Evolutionary conservation across 2,797 vertebrate species (phyloP), one percentile per base, ranked within the genome.

Genomic region (Hypotaenidia philippensis): DNA sequence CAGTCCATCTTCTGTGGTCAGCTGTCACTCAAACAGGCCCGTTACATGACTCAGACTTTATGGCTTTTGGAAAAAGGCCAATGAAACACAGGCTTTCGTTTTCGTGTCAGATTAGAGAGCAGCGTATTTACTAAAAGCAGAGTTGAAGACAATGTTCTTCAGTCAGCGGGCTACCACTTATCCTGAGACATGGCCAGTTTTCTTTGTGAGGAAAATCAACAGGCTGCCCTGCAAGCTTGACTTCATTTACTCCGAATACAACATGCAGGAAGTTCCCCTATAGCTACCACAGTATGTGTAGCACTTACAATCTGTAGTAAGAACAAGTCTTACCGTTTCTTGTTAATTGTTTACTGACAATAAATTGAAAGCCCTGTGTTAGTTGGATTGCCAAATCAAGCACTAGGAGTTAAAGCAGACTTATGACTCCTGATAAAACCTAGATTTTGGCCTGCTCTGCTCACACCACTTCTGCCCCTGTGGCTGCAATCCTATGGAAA

Each of bases 81-180:
- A 26, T 8, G 36, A 91, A 83, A 83, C 3, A 5, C 14, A 87
- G 52, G 25, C 17, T 36, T 86, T 53, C 22, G 3, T 71, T 95
- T 72, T 40, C 80, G 69, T 10, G 32, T 36, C 29, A 78, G 27
- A 61, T 92, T 76, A 71, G 11, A 41, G 41, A 78, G 55, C n/a
- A 52, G 64, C 6, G 10, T 26, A 49, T 83, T 82, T 70, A 77
- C 63, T 72, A 29, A 8, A 92, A 78, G 32, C 7, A 25, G 19
- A 90, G 55, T 34, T 91, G 34, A 95, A 91, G 47, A 76, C 31
- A 64, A 31, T 7, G 36, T 44, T 81, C 69, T 70, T 93, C 66
- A n/a, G 26, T 79, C 90, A 87, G 80, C 61, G 81, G 80, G 90
- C 90, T 27, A 50, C 38, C 53, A 72, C 71, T n/a, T 27, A 93